Evolutionary conservation across 1,140 invertebrate species (phyloP), one percentile per base, ranked within the genome.

Genomic region (Cataglyphis hispanica): DNA sequence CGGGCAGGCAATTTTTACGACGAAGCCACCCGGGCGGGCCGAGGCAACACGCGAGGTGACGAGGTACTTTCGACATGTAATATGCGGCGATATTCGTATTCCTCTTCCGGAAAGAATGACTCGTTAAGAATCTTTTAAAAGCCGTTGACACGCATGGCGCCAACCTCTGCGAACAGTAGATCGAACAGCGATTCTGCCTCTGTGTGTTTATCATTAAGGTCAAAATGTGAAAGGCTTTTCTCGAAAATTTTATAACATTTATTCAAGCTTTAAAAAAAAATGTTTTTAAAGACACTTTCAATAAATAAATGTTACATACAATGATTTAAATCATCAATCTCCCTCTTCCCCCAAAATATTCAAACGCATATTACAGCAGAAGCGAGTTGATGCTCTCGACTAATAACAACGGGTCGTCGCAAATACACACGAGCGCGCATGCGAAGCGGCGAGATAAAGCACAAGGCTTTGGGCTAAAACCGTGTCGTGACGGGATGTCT

Each of bases 1-100:
- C 94, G 94, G 92, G 92, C 93, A 94, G 92, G 94, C 93, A 94
- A 95, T 94, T 95, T 94, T 94, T 94, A 94, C 91, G 93, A 94
- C 93, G 91, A 90, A 94, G 84, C 90, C 94, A 93, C 91, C 92
- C 88, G 92, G 91, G 92, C 93, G 92, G 91, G 75, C 92, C 92
- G 92, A 93, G 86, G 90, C 91, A 93, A 91, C 94, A 95, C 94
- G 93, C 94, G 89, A 95, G 91, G 92, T 92, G 91, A 92, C 91
- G 87, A 84, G 63, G 22, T 83, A 70, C 84, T 90, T 90, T 90
- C 86, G 84, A 86, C 86, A 63, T 84, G 66, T 53, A 34, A 83
- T 50, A 50, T 70, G 66, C 31, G 13, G 56, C 60, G 34, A 53
- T 75, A 67, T 66, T 84, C 70, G 25, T 58, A 86, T 87, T 70